Evolutionary conservation across 2,888 invertebrate species (phyloP).

Genomic region (Pecten maximus): DNA sequence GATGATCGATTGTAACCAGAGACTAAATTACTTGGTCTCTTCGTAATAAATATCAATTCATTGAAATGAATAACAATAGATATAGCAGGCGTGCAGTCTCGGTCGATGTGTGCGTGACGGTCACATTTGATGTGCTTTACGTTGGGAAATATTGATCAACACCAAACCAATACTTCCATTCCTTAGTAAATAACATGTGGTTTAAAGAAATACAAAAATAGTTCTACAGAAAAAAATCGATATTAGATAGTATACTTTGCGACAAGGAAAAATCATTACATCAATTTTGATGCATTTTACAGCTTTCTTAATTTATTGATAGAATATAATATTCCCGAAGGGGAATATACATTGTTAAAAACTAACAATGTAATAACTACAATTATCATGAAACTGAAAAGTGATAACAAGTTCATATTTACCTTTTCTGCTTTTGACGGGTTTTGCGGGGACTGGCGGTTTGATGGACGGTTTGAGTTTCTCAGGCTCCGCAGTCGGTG

Average conservation of each 20-base stretch:
- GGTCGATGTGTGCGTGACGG: not conserved
- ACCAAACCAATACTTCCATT: not conserved
- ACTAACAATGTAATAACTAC: no score
- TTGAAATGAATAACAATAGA: not conserved
- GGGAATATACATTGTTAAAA: no score
- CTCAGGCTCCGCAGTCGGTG: not conserved
- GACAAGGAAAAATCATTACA: no score
- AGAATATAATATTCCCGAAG: no score
- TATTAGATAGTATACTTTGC: no score
- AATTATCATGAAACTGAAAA: no score
- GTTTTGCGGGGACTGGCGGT: conserved; percentile 5
- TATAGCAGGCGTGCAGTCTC: not conserved
- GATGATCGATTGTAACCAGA: no score
- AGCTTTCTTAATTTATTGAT: no score
- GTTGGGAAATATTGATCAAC: not conserved
- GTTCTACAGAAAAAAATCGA: no score
- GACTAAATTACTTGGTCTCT: no score
- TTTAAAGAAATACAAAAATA: not conserved
- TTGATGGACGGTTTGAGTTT: conserved; percentile 26
- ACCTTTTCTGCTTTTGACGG: conserved; percentile 17
- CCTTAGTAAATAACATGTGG: not conserved
- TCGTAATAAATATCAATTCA: not conserved
- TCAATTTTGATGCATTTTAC: no score
- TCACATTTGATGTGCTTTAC: not conserved
- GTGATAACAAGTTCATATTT: not conserved